Base-by-base conservation (phyloP, 2,888 invertebrate species). In the Embidobia sp. region DNA sequence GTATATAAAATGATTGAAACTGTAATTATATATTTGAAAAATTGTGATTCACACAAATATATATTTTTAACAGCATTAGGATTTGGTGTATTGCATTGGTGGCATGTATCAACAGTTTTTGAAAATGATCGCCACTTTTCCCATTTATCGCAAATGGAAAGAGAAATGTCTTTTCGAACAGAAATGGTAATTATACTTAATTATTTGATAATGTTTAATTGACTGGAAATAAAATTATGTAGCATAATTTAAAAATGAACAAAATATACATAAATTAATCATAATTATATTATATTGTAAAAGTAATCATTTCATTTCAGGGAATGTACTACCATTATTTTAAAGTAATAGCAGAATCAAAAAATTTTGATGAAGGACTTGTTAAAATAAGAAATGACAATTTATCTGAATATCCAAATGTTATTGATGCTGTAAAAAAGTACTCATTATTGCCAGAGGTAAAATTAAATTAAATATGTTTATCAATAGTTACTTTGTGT, bases 371-470 rank as follows among this genome's bases (percentile, higher is more conserved):
- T 83, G 86, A 92, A 0, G 96, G 95, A 0, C 90, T 95, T 46
- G 86, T 92, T 0, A 91, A 91, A 78, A 85, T 95, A 0, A 93
- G 93, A 87, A 91, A 93, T 75, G 95, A 97, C 84, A 94, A 94
- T 81, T 89, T 94, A 15, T 96, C 97, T 0, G 96, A 97, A 86
- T 95, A 93, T 87, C 96, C 96, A 0, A 92, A 93, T 55, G 93
- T 93, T 53, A 94, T 97, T 16, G 96, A 97, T 88, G 94, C 95
- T 0, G 91, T 95, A 31, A 94, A 94, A 84, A 91, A 96, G 53
- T 97, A 97, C 87, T 96, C 95, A 88, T 92, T 97, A 53, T 93
- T 95, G 84, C 97, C 97, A 0, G 97, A 97, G 92, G 94, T 97
- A 79, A 15, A 11, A 16, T n/a, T n/a, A n/a, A n/a, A n/a, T n/a